Conservation (phyloP, 1,140 invertebrate genomes). For the Pseudobourletiella spinata region DNA sequence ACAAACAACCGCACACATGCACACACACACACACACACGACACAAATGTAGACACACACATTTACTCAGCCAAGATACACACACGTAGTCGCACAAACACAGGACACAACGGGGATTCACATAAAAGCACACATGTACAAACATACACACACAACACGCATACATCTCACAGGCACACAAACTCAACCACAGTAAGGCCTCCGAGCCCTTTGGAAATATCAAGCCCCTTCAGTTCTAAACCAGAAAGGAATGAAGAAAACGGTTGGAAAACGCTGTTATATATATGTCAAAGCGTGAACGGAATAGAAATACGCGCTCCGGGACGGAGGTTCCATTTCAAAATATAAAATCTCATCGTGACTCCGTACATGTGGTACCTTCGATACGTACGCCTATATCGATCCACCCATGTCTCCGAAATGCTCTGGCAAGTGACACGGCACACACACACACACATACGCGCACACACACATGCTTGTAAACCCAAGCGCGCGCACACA, state of each 20-base stretch:
- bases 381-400: conserved; percentile 1
- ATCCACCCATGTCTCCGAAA: not conserved
- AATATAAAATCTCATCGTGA: conserved; percentile 5
- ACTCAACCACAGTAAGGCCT: not conserved
- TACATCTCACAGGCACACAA: too few species aligned
- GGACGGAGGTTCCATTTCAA: not conserved
- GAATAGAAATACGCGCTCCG: not conserved
- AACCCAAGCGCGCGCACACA: not conserved
- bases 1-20: too few species aligned
- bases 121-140: too few species aligned
- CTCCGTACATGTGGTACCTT: not conserved
- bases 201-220: not conserved
- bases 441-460: not conserved
- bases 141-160: too few species aligned
- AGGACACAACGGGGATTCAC: too few species aligned
- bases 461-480: not conserved
- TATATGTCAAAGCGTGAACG: too few species aligned
- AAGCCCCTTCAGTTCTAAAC: not conserved
- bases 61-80: too few species aligned
- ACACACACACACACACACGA: too few species aligned
- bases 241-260: too few species aligned
- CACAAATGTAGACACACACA: too few species aligned
- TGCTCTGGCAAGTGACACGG: not conserved
- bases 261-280: too few species aligned
- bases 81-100: too few species aligned